Conservation (phyloP, 2,113 vertebrate genomes). For the Nothobranchius furzeri region DNA sequence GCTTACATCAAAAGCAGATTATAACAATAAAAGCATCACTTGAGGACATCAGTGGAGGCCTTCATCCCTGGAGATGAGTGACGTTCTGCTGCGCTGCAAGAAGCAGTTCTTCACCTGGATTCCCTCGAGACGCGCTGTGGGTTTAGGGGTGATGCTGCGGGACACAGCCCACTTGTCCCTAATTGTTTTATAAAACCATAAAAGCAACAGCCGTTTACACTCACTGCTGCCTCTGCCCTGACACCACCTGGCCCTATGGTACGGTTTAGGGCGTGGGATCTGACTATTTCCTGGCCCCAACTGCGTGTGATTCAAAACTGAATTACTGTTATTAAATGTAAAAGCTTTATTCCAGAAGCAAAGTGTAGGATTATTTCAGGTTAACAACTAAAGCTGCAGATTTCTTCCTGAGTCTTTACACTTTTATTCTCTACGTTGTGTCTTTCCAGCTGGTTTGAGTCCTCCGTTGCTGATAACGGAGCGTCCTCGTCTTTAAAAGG, state of each 20-base stretch:
- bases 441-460: neutral
- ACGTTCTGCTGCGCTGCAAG: slow-evolving; percentile 19
- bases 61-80: slow-evolving; percentile 13
- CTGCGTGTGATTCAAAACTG: neutral
- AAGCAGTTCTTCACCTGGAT: slow-evolving; percentile 52
- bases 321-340: neutral
- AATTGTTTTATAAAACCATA: slow-evolving; percentile 36
- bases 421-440: neutral
- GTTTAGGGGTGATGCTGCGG: slow-evolving; percentile 38
- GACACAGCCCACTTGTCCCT: slow-evolving; percentile 46
- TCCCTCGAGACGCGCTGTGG: slow-evolving; percentile 42
- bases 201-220: slow-evolving; percentile 35
- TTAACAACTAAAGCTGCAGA: neutral
- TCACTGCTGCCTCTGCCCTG: slow-evolving; percentile 39
- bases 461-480: neutral
- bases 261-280: neutral
- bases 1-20: neutral
- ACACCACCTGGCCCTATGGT: slow-evolving; percentile 13
- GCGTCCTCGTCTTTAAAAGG: neutral
- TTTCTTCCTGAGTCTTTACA: neutral
- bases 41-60: slow-evolving; percentile 2
- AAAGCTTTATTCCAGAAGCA: neutral
- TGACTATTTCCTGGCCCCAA: neutral
- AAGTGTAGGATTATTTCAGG: too few species aligned
- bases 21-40: slow-evolving; percentile 20